Percentiles rank a stretch among this genome's conserved stretches.
Conservation (phyloP, 1,140 invertebrate species). For the Trachymyrmex septentrionalis region DNA sequence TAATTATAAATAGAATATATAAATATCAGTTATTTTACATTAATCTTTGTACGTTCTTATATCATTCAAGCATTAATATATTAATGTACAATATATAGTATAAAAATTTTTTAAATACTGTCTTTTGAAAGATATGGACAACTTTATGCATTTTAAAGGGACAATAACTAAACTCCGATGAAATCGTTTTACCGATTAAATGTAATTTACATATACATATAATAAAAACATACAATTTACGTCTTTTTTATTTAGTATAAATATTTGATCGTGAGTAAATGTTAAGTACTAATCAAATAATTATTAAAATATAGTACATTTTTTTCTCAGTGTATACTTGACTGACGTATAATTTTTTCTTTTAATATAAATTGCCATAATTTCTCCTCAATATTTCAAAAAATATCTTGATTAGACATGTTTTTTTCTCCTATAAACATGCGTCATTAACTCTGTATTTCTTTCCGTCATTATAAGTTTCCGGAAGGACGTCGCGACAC, state of each 20-base stretch:
- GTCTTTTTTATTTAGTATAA: too few relatives aligned
- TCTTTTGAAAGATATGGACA: neutral
- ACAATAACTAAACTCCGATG: too few relatives aligned
- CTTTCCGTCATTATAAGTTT: neutral
- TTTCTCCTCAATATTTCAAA: neutral
- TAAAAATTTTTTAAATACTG: neutral
- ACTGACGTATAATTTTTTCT: neutral
- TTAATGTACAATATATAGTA: too few relatives aligned
- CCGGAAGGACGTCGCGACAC: neutral
- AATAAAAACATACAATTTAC: too few relatives aligned
- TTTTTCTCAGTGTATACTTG: too few relatives aligned
- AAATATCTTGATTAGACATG: slow-evolving; percentile 1
- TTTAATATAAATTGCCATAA: neutral
- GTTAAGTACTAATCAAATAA: too few relatives aligned
- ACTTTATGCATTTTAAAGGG: neutral
- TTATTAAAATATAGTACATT: too few relatives aligned
- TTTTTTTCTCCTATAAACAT: neutral
- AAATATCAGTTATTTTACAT: slow-evolving; percentile 4
- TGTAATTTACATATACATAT: too few relatives aligned
- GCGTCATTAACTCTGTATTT: neutral
- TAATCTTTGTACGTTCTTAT: neutral
- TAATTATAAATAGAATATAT: slow-evolving; percentile 16
- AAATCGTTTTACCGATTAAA: too few relatives aligned
- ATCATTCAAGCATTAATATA: neutral
- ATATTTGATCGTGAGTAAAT: too few relatives aligned